Base-by-base conservation (phyloP, 1,140 invertebrate genomes). In the Pantala flavescens region DNA sequence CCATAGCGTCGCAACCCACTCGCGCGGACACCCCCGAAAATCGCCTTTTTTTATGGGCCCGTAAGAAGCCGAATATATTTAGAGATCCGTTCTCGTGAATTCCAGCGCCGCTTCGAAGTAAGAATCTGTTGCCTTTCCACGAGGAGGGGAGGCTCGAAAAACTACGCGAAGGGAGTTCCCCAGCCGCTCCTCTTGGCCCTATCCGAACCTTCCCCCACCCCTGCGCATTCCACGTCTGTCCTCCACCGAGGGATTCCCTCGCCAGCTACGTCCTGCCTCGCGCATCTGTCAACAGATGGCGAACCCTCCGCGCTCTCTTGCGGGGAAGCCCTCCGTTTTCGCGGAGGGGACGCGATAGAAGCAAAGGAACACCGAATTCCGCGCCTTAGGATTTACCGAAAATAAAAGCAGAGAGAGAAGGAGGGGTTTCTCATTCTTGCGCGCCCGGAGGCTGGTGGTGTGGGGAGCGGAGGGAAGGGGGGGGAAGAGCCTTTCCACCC, bases 231-330 rank as follows among this genome's bases (percentile, higher is more conserved):
- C 49, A 7, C 49, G 49, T 63, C 49, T 63, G 49, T 63, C 49
- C 49, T 63, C 49, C 49, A 63, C 49, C 16, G 49, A 63, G 49
- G 49, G 49, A 63, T 63, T 63, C 49, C 49, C 49, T 63, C 49
- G 49, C 49, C 49, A 16, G 49, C 49, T 63, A 21, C 49, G 49
- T 63, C 2, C 3, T 63, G 49, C 3, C 49, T 63, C 49, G 49
- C 49, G 49, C 49, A 63, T 63, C 49, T 63, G 49, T 63, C 49
- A 63, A 63, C 49, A 63, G 49, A 63, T 63, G 49, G 49, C 49
- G 49, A 21, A 1, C 49, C n/a, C 49, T 63, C 49, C 49, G 49
- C 49, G 12, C 1, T 63, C 49, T 63, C 49, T 12, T 21, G 12
- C n/a, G 49, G 49, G 49, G n/a, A 63, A 63, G 49, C 49, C 49